Conservation (phyloP, 1,140 invertebrate genomes). For the Pogonomyrmex californicus region DNA sequence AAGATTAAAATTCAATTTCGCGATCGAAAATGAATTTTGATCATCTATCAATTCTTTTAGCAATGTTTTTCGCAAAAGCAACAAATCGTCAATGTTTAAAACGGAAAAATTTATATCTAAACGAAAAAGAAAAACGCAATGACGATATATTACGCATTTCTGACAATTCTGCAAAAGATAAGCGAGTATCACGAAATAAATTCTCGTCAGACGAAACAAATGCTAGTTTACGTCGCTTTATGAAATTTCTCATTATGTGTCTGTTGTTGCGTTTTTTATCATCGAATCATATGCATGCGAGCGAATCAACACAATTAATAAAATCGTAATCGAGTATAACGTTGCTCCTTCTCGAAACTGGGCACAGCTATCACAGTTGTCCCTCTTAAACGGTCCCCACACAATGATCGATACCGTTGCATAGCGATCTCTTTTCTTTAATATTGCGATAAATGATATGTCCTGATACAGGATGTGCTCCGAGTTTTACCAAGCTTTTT, state of each 20-base stretch:
- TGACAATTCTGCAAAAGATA: no score
- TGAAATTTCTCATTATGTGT: not conserved
- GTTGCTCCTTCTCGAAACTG: conserved; percentile 64
- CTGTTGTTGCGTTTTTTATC: not conserved
- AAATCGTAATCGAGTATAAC: not conserved
- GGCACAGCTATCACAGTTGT: conserved; percentile 74
- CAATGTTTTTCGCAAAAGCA: not conserved
- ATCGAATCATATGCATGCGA: not conserved
- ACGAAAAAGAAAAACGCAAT: not conserved
- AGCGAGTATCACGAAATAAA: not conserved
- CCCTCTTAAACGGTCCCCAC: not conserved
- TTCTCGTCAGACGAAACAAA: not conserved
- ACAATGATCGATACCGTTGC: not conserved
- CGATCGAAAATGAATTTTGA: not conserved
- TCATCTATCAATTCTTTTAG: not conserved
- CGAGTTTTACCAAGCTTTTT: not conserved
- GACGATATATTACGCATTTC: no score
- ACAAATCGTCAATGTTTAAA: not conserved
- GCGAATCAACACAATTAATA: not conserved
- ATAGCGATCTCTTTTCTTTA: not conserved
- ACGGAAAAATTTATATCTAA: not conserved
- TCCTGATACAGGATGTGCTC: not conserved
- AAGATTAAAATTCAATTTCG: conserved; percentile 20
- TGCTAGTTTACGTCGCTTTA: not conserved
- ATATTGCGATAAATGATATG: conserved; percentile 45